Evolutionary conservation across 2,797 vertebrate genomes (phyloP), one percentile per base, ranked within the genome.

Genomic region (Eidolon dupreanum): DNA sequence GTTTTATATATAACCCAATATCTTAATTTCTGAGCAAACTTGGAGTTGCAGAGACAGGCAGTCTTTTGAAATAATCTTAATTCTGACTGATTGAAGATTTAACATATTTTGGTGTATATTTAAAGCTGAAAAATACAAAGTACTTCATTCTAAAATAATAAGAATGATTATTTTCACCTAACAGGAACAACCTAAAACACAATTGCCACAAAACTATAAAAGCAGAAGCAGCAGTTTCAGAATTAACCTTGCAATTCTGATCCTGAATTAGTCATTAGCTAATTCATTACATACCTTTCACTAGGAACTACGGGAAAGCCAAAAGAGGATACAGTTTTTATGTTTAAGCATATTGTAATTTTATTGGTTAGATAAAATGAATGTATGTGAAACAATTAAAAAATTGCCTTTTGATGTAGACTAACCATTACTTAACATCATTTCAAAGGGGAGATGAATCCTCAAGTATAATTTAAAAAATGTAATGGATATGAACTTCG

Each of bases 61-160:
- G 61, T 49, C 36, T 86, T 91, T 79, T 87, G 41, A 94, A 90
- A 91, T 41, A 75, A 49, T 49, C 24, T 90, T 91, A 92, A 65
- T 93, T 6, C 10, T 33, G n/a, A 41, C 8, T 83, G n/a, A 70
- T 3, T 66, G 15, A 93, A 88, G 33, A 90, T 36, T 83, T 77
- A 77, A 33, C 57, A 82, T 82, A 81, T 82, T 91, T 91, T 75
- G 61, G 6, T 78, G 51, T 22, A 71, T 55, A 41, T 24, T 13
- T 85, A 88, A 88, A 83, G 16, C 53, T 88, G 78, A 71, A 10
- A 93, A 77, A 66, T 43, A 93, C 22, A 89, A 89, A 92, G 12
- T 49, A 93, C 16, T 63, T 83, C 36, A 94, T 46, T 10, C 33
- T 12, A 79, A 95, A 91, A 75, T 43, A 73, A 46, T 55, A 83